Evolutionary conservation across 2,113 vertebrate species (phyloP), one percentile per base, ranked within the genome.

Genomic region (Halcyon senegalensis): DNA sequence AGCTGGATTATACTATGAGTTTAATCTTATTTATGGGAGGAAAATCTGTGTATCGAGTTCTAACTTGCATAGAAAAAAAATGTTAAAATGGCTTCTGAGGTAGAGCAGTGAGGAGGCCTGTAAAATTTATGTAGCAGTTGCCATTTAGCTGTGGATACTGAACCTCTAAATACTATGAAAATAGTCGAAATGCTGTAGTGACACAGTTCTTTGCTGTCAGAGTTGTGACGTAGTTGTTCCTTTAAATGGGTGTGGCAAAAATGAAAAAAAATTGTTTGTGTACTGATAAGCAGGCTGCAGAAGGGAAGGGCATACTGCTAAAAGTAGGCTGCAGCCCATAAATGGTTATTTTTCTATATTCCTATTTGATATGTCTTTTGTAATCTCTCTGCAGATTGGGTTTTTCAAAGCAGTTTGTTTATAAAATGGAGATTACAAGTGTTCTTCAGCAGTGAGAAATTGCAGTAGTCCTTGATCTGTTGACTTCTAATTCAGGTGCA

Each of bases 241-340:
- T 89, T 97, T 90, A 95, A 95, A 89, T 94, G 94, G 84, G 94
- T 95, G 86, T 91, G 94, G 81, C 64, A 89, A 86, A 93, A 95
- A 31, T 13, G 20, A 86, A 84, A 93, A 82, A 78, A 44, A 48
- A 16, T 31, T 60, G 69, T 68, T 81, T 94, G 41, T 91, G 79
- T 93, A 19, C 91, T 90, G 96, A 97, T 96, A 95, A 96, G 94
- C 85, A 70, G 43, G 51, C 90, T 93, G 77, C 94, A 93, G 85
- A 33, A 64, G 85, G 94, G 91, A 69, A 91, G 23, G n/a, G 51
- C 64, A 18, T 35, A 18, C 67, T 88, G 75, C 93, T 82, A 21
- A 59, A 93, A 91, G 73, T 23, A 81, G 91, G 44, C 64, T 91
- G 63, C 83, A 84, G 59, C 41, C 90, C 66, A 79, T 70, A 78